Percentiles rank a stretch among this genome's conserved stretches.
These are phyloP conservation scores for Drosophila pruinosa DNA, from an alignment of 1,140 invertebrate species.

Conservation along the genomic window DNA sequence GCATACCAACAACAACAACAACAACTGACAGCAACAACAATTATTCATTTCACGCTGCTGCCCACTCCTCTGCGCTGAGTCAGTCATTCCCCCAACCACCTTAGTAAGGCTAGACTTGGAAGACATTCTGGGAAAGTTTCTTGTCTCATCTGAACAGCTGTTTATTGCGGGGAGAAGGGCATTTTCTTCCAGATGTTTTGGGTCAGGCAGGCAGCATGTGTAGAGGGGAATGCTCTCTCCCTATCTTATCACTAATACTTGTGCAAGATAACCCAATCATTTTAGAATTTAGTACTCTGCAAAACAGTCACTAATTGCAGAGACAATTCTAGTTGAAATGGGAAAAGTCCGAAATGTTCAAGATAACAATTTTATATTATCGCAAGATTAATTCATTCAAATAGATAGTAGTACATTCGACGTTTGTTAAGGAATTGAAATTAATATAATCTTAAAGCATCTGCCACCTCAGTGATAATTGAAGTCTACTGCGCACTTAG, in stretches of 20 bases:
- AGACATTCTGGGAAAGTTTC: conserved; percentile 36
- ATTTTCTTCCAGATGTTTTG: conserved; percentile 25
- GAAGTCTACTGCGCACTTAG: not conserved
- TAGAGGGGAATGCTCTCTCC: not conserved
- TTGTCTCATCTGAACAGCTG: not conserved
- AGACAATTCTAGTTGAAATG: not conserved
- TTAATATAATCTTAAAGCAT: not conserved
- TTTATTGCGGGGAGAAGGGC: not conserved
- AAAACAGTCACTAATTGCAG: not conserved
- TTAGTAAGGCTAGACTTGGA: not conserved
- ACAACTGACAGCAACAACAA: conserved; percentile 25
- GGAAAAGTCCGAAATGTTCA: not conserved
- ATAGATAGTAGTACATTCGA: not conserved
- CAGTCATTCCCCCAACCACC: not conserved
- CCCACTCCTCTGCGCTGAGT: conserved; percentile 33
- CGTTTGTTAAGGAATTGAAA: not conserved
- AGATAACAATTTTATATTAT: conserved; percentile 17
- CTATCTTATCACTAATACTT: conserved; percentile 20
- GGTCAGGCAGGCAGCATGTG: not conserved
- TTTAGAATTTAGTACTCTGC: conserved; percentile 10
- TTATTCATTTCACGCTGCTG: conserved; percentile 49
- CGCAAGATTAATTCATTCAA: not conserved
- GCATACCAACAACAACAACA: conserved; percentile 24
- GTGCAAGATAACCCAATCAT: conserved; percentile 11
- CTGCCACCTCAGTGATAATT: not conserved